Evolutionary conservation across 2,888 invertebrate species (phyloP), one percentile per base, ranked within the genome.

Genomic region (Mantis religiosa): DNA sequence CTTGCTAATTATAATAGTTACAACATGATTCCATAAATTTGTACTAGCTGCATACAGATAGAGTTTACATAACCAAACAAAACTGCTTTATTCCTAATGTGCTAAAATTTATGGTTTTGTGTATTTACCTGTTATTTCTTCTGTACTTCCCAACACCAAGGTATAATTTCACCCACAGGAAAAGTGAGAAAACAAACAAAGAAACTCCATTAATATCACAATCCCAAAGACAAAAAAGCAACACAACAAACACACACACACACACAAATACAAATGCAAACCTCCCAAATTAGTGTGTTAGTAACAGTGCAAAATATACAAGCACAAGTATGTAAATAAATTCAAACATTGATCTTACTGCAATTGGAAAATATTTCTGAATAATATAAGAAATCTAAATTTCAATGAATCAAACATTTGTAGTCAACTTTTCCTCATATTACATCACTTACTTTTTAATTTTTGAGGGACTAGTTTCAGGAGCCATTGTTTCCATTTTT

Each of bases 91-190:
- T 20, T 20, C 25, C 54, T 71, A 71, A 20, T 71, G 54, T 71
- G 25, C 82, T 25, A 41, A 41, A 87, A 89, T n/a, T 30, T 83
- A 71, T 71, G 8, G 54, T 71, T 15, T 25, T 71, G 25, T 88
- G 54, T 89, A 90, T 89, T 90, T 91, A 91, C 91, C 91, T 91
- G 90, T 90, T 91, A 89, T 91, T 91, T 90, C 91, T 89, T 87
- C 91, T 91, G 90, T 87, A 89, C 85, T 83, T 86, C 88, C 89
- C 89, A 90, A 87, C 89, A 91, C 90, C 90, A 90, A 82, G 88
- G 85, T 82, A 82, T 87, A 87, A 82, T 87, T 87, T 87, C 87
- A 87, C 86, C 86, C 86, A 86, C 89, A 83, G 87, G 30, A 54
- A 88, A 84, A 82, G 47, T 86, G 82, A 81, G 84, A 71, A 85